These are phyloP conservation scores for Scyliorhinus canicula DNA, from an alignment of 2,797 vertebrate species.

Conservation along the genomic window DNA sequence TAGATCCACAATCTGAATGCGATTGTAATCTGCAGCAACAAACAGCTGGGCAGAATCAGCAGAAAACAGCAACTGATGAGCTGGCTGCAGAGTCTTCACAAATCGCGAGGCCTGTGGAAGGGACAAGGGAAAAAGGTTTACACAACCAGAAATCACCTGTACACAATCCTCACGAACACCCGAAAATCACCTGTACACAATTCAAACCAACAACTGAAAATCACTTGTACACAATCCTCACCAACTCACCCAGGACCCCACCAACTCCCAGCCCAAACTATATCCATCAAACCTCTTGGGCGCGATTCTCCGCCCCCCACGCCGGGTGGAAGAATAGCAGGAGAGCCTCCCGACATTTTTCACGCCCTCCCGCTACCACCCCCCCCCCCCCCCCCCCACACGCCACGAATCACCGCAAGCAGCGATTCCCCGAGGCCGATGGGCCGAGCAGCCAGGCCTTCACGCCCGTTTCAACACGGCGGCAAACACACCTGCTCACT, in stretches of 20 bases:
- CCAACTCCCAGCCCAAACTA: not conserved
- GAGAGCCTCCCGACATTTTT: too few relatives aligned
- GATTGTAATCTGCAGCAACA: constrained; percentile 62
- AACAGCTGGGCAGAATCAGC: constrained; percentile 73
- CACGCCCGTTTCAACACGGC: too few relatives aligned
- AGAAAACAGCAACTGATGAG: constrained; percentile 79
- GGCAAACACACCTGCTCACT: too few relatives aligned
- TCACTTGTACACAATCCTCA: not conserved
- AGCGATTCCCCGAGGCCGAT: too few relatives aligned
- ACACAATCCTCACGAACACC: not conserved
- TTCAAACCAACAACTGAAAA: not conserved
- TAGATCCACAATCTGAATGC: constrained; percentile 66
- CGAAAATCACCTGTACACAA: not conserved
- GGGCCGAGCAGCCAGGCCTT: too few relatives aligned
- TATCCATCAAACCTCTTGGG: too few relatives aligned
- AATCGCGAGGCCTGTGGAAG: constrained; percentile 60
- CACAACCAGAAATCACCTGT: not conserved
- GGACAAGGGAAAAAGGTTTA: not conserved
- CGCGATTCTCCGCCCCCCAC: too few relatives aligned
- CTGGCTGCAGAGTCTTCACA: constrained; percentile 63
- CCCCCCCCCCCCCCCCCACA: too few relatives aligned
- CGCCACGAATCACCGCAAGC: too few relatives aligned
- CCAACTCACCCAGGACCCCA: not conserved
- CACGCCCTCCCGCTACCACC: too few relatives aligned
- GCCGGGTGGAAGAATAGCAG: too few relatives aligned